Evolutionary conservation across 2,113 vertebrate species (phyloP).

Genomic region (Charadrius vociferus): DNA sequence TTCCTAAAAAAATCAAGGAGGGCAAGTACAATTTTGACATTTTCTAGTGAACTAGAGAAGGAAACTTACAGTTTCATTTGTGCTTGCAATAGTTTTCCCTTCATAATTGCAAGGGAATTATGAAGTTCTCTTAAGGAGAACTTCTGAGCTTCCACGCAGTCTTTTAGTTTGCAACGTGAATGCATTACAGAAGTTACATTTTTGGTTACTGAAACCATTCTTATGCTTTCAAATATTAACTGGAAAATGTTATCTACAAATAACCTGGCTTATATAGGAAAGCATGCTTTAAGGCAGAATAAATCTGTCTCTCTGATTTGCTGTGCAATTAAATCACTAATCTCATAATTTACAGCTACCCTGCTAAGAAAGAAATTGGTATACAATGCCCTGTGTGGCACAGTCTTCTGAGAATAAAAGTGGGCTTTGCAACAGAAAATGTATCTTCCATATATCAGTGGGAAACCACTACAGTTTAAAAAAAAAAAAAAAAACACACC

Average conservation of each 20-base stretch:
- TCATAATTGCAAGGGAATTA: neutral
- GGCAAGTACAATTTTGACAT: neutral
- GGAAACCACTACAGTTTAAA: neutral
- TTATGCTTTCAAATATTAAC: neutral
- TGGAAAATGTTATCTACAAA: neutral
- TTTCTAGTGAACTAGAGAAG: neutral
- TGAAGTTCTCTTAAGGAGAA: neutral
- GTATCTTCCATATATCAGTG: accelerated
- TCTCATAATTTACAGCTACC: neutral
- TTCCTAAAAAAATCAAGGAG: conserved; percentile 74
- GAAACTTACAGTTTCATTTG: neutral
- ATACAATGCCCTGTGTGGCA: neutral
- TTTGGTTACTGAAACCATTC: neutral
- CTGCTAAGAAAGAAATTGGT: neutral
- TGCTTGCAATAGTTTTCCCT: neutral
- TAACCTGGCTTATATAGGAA: neutral
- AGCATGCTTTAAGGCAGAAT: neutral
- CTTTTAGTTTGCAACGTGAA: neutral
- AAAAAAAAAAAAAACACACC: neutral
- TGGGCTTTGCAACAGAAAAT: neutral
- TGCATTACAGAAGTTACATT: neutral
- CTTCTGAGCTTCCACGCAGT: neutral
- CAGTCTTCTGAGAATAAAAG: neutral
- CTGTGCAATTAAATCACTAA: neutral
- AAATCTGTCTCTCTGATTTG: neutral